Evolutionary conservation across 2,797 vertebrate genomes (phyloP), one percentile per base, ranked within the genome.

Genomic region (Premnoplex brunnescens): DNA sequence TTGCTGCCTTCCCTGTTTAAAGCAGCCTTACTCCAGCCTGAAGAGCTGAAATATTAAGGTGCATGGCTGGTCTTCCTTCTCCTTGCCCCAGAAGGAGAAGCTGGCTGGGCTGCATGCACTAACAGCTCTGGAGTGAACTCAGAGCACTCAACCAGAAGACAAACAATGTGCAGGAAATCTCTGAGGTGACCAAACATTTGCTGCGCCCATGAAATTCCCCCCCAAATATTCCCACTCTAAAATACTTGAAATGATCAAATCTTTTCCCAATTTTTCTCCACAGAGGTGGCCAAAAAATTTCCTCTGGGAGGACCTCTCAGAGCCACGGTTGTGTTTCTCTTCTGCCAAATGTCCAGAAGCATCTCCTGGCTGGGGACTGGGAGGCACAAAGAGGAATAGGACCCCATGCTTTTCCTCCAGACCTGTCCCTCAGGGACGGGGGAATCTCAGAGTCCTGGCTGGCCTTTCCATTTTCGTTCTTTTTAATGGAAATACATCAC

Each of bases 181-280:
- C 92, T 90, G 78, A 78, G 62, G 80, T 69, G 85, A 86, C 76
- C 58, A 93, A 80, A 89, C 55, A 82, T 63, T 93, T 91, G 58
- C 67, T 34, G 21, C 23, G 1, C 20, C 48, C 56, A 11, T 10
- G 27, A 60, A 95, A 63, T n/a, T 63, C 44, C 22, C 20, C 27
- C 34, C 15, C 0, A n/a, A 54, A 67, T 34, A 56, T 30, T 69
- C 43, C 43, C 28, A 13, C 63, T 89, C 26, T 16, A 41, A 85
- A 79, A 67, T 46, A 46, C 37, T 64, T 67, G 44, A 36, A 92
- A n/a, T 58, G 24, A 51, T 52, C 51, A 30, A 41, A 26, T 7
- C 74, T 86, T 18, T 49, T 1, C 21, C 37, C 28, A 7, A 0
- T 56, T 93, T 85, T 88, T 81, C 58, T 80, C 73, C 64, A 21